Evolutionary conservation across 2,888 invertebrate genomes (phyloP), one percentile per base, ranked within the genome.

Genomic region (Monochamus alternatus): DNA sequence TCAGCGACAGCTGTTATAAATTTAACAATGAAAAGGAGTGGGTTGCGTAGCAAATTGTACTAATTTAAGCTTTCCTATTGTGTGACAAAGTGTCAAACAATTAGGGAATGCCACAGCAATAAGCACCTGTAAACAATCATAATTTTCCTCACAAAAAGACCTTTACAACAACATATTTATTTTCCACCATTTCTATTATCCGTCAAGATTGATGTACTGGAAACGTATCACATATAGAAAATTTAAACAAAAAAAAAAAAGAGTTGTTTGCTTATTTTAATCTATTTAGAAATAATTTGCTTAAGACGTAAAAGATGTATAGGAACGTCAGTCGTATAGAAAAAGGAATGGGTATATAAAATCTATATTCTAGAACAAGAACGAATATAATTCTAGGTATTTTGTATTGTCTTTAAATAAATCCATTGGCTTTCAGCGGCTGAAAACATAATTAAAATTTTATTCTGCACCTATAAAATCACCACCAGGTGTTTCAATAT

Each of bases 401-500:
- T 59, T 59, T 14, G 22, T 7, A 59, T 9, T 47, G 12, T 22
- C 22, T 22, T 22, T 22, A 22, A 22, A 22, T 22, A 22, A 1
- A 22, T 22, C 9, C 5, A 47, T 3, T 3, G 5, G 9, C 12
- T 12, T 47, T 47, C 47, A 3, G 47, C 47, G 12, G 8, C 12
- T 47, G 3, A 12, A 12, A 12, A 2, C 3, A 47, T 22, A 51
- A 51, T 51, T 51, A 51, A 51, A 51, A 51, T n/a, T 10, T 51
- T 51, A 55, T 22, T 14, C 10, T 59, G 59, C 2, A 22, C 47
- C 47, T 69, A n/a, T 63, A 71, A 71, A 71, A 71, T 71, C 47
- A 32, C 68, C 30, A 22, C 71, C 71, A 71, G 63, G 63, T 71
- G 71, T 63, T 71, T 71, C 14, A 47, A n/a, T n/a, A 43, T 71